Conservation (phyloP, 2,113 vertebrate species). For the Rostratula benghalensis region DNA sequence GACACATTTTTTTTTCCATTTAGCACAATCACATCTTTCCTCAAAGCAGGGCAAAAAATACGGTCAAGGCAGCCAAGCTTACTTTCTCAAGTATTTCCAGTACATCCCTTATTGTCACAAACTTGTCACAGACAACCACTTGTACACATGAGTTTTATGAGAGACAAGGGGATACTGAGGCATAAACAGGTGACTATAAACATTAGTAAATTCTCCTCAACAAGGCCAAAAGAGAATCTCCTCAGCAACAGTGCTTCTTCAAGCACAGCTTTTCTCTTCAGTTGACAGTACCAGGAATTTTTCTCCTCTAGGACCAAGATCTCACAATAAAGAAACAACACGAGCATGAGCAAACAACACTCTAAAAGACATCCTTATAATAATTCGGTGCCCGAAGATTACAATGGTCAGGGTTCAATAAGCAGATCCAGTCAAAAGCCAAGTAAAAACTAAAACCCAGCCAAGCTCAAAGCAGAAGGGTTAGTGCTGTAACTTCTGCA, state of each 20-base stretch:
- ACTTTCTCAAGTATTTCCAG: neutral
- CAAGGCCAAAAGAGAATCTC: neutral
- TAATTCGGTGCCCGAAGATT: neutral
- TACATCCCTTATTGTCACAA: neutral
- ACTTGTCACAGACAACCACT: neutral
- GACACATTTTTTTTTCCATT: neutral
- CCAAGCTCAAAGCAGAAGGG: neutral
- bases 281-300: neutral
- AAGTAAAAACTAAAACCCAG: neutral
- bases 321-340: neutral
- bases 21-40: neutral
- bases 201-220: neutral
- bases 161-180: neutral
- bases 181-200: neutral
- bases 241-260: neutral
- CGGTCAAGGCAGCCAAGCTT: neutral
- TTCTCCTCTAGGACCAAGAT: neutral
- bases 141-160: neutral
- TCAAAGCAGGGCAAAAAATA: neutral
- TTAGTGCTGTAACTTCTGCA: neutral
- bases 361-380: neutral
- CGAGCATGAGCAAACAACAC: neutral
- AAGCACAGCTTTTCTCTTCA: neutral
- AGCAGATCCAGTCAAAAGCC: neutral
- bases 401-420: neutral